These are phyloP conservation scores for Propithecus perrieri DNA, from an alignment of 2,797 vertebrate species.

Conservation along the genomic window DNA sequence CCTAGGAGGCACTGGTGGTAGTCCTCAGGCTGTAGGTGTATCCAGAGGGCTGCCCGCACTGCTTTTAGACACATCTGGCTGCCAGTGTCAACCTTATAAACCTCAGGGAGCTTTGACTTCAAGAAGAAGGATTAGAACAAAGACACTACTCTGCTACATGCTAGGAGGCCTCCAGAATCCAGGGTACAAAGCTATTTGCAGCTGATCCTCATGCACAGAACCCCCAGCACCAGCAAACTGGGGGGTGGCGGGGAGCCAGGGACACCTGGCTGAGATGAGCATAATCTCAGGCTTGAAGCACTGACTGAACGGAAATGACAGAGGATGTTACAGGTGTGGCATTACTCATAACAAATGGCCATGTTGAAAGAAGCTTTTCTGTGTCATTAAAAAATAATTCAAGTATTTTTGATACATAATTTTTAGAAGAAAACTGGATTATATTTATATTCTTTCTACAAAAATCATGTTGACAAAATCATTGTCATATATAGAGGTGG, in stretches of 20 bases:
- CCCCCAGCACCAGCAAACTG: rapidly evolving
- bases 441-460: not conserved
- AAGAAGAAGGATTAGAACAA: not conserved
- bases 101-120: not conserved
- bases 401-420: not conserved
- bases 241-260: rapidly evolving
- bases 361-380: not conserved
- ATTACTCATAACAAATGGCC: not conserved
- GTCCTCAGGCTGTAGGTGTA: not conserved
- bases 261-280: not conserved
- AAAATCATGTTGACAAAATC: not conserved
- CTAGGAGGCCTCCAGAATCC: not conserved
- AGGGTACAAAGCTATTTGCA: not conserved
- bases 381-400: not conserved
- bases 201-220: not conserved
- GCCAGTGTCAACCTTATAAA: not conserved
- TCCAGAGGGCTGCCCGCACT: rapidly evolving
- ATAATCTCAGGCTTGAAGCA: not conserved
- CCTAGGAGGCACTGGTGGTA: rapidly evolving
- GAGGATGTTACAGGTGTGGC: not conserved
- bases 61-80: not conserved
- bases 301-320: not conserved
- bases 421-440: not conserved
- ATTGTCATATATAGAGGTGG: not conserved
- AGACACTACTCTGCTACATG: not conserved